A percentile compares a stretch with the other conserved stretches of the same genome.
phyloP scores from a whole-genome alignment of 2,888 invertebrate species.

The Ametastegia equiseti region DNA sequence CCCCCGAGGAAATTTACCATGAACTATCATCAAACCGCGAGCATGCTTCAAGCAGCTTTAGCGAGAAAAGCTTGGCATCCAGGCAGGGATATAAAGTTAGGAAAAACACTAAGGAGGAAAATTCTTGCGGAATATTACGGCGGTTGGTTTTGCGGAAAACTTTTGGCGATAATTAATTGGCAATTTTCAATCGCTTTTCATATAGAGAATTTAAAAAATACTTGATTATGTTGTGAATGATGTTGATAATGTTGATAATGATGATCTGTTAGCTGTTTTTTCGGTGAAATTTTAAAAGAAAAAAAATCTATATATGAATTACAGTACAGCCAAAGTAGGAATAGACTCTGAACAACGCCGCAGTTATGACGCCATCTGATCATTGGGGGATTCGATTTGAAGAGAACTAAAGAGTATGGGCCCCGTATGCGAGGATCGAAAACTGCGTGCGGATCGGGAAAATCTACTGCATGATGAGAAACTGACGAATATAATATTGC shows the following conservation, averaged over 20 bases:
- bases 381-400: background rate
- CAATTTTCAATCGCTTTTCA: background rate
- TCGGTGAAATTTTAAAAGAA: background rate
- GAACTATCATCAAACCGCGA: background rate
- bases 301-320: constrained; percentile 25
- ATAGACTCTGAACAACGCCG: constrained; percentile 27
- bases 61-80: no score
- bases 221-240: background rate
- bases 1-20: constrained; percentile 10
- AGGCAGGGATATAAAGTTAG: background rate
- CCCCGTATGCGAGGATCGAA: background rate
- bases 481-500: background rate
- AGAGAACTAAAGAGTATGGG: background rate
- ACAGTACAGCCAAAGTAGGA: constrained; percentile 37
- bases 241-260: background rate
- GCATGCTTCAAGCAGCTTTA: background rate
- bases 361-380: constrained; percentile 9
- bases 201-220: background rate
- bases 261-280: background rate
- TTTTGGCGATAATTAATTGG: background rate
- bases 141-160: background rate
- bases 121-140: background rate
- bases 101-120: background rate
- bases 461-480: constrained; percentile 1
- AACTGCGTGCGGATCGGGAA: background rate